Base-by-base conservation (phyloP, 1,140 invertebrate species). In the Drosophila varians region DNA sequence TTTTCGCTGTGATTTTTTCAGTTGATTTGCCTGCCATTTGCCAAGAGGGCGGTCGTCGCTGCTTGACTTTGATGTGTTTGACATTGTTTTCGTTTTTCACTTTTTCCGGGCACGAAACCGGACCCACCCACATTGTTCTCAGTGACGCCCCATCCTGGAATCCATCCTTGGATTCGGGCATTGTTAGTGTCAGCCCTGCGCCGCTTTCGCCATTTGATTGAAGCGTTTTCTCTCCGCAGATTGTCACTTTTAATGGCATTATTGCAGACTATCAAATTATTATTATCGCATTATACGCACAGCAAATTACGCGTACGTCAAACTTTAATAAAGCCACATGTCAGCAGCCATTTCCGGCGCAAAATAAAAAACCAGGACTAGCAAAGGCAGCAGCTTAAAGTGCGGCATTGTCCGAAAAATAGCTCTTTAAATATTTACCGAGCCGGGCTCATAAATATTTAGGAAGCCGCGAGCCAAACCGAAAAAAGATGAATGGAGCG, bases 41-140 rank as follows among this genome's bases (percentile, higher is more conserved):
- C 53, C 71, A 56, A 43, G 34, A 45, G 43, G 34, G 40, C 7
- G 64, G 14, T 47, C 25, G 34, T 51, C 62, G 60, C 54, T 70
- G 76, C 42, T 70, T 68, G 78, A 83, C 78, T 83, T 83, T 84
- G 79, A 83, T 82, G 78, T 84, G 79, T 84, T 84, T 84, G 78
- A 84, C 78, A 84, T 83, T 78, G 78, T 84, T 84, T 84, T 84
- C 54, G 47, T 58, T 84, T 78, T 74, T 70, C 70, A 46, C 49
- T 65, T 52, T 75, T 71, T 57, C 57, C 54, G 56, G 48, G 12
- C 21, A 5, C 42, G 9, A 3, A 4, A 11, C 9, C 28, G 9
- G 28, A 31, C 28, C 28, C 21, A 21, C 2, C 4, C 2, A 2
- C 6, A 6, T 31, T 31, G 28, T 31, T 31, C 3, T 26, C 21